Percentiles rank a stretch among this genome's conserved stretches.
Conservation (phyloP, 2,113 vertebrate species). For the Peucedramus taeniatus region DNA sequence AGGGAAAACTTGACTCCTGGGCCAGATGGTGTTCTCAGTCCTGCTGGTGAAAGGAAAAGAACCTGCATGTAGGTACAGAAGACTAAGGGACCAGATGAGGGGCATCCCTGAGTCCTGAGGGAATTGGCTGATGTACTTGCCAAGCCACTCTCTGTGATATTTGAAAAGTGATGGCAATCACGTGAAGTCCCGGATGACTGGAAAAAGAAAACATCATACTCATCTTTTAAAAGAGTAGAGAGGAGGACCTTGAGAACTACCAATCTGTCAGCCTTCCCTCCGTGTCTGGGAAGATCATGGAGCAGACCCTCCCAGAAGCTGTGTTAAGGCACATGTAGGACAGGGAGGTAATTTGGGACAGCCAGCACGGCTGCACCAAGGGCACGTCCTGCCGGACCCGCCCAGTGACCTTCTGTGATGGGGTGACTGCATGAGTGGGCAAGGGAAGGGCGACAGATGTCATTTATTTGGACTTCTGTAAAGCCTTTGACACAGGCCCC, state of each 20-base stretch:
- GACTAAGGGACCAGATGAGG: not conserved
- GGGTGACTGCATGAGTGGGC: no score
- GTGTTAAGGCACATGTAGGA: fast-evolving
- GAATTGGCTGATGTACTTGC: not conserved
- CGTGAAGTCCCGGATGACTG: not conserved
- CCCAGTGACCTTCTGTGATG: not conserved
- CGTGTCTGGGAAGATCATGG: not conserved
- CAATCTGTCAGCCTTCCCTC: not conserved
- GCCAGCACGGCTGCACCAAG: not conserved
- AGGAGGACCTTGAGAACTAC: not conserved
- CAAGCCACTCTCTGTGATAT: not conserved
- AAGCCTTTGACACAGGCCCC: no score
- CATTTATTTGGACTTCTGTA: not conserved
- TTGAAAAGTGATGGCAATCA: not conserved
- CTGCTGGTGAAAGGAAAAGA: not conserved
- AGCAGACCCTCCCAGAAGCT: not conserved
- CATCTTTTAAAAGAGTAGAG: not conserved
- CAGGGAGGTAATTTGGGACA: not conserved
- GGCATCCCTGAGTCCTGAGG: not conserved
- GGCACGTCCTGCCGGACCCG: not conserved
- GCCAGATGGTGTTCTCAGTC: not conserved
- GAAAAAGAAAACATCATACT: not conserved
- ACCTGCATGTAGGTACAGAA: not conserved
- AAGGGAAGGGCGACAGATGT: not conserved
- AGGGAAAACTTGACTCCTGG: not conserved